These are phyloP conservation scores for Aplochiton taeniatus DNA, from an alignment of 2,797 vertebrate species.

Conservation along the genomic window DNA sequence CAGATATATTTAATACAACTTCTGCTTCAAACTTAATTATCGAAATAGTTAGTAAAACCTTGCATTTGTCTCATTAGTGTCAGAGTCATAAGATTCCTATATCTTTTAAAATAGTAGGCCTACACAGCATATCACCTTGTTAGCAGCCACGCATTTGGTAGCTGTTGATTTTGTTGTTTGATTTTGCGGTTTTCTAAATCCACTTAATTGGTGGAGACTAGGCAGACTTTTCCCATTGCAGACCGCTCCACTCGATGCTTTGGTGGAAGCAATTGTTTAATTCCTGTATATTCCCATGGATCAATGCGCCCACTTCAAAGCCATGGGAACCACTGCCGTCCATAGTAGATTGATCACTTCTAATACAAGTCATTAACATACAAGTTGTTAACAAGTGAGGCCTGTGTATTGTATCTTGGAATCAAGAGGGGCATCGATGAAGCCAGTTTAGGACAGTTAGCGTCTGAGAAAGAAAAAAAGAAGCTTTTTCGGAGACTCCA, in stretches of 20 bases:
- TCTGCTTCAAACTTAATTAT: too few relatives aligned
- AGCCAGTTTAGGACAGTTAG: constrained; percentile 69
- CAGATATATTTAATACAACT: too few relatives aligned
- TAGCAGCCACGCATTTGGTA: too few relatives aligned
- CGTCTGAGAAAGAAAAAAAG: constrained; percentile 68
- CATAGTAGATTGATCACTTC: constrained; percentile 76
- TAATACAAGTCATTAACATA: constrained; percentile 80
- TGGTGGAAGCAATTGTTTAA: constrained; percentile 62
- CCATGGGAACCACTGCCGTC: constrained; percentile 65
- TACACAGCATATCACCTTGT: too few relatives aligned
- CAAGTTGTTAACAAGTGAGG: constrained; percentile 78
- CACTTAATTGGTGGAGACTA: constrained; percentile 31
- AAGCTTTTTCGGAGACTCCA: constrained; percentile 40
- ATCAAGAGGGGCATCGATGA: constrained; percentile 72
- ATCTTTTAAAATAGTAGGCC: too few relatives aligned
- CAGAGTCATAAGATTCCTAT: too few relatives aligned
- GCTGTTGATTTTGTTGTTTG: background rate
- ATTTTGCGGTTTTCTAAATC: constrained; percentile 21
- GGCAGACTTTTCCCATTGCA: constrained; percentile 28
- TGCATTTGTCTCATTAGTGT: too few relatives aligned
- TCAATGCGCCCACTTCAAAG: constrained; percentile 77
- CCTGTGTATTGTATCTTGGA: constrained; percentile 72
- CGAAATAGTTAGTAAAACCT: too few relatives aligned
- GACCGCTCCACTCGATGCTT: constrained; percentile 39
- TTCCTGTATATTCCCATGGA: constrained; percentile 71